These are phyloP conservation scores for Caloenas nicobarica DNA, from an alignment of 2,113 vertebrate species.

Conservation along the genomic window DNA sequence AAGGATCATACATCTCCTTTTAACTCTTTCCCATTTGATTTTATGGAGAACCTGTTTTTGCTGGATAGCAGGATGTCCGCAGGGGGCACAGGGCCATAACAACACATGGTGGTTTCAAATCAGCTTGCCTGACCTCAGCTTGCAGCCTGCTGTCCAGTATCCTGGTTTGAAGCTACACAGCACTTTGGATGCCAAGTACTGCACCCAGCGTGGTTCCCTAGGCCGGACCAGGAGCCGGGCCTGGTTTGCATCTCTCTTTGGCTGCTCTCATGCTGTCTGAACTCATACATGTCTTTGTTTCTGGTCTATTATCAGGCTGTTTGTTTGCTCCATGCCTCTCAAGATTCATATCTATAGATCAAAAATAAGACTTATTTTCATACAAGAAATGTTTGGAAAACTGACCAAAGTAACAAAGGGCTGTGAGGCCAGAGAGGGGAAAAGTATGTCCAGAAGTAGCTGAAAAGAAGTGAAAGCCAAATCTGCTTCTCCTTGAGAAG, in stretches of 20 bases:
- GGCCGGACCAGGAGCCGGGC: neutral
- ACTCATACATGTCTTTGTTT: neutral
- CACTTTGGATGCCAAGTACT: neutral
- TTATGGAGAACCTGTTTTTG: neutral
- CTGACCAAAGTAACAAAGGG: neutral
- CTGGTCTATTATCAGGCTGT: neutral
- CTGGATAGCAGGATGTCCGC: neutral
- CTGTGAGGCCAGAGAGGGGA: neutral
- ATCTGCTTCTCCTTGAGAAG: neutral
- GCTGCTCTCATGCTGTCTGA: neutral
- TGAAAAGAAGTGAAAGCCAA: neutral
- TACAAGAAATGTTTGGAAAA: neutral
- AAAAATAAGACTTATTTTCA: neutral
- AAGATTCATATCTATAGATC: neutral
- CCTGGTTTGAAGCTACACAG: neutral
- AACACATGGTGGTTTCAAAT: neutral
- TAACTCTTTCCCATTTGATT: neutral
- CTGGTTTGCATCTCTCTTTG: neutral
- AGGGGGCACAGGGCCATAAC: neutral
- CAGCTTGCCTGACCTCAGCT: neutral
- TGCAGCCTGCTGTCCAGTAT: neutral
- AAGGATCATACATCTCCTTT: neutral
- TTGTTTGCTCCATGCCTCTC: neutral
- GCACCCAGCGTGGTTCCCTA: neutral
- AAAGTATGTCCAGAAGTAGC: neutral